phyloP scores from a whole-genome alignment of 30 jellyfish, hydroid and myxozoan genomes.

The Aurelia sp. region DNA sequence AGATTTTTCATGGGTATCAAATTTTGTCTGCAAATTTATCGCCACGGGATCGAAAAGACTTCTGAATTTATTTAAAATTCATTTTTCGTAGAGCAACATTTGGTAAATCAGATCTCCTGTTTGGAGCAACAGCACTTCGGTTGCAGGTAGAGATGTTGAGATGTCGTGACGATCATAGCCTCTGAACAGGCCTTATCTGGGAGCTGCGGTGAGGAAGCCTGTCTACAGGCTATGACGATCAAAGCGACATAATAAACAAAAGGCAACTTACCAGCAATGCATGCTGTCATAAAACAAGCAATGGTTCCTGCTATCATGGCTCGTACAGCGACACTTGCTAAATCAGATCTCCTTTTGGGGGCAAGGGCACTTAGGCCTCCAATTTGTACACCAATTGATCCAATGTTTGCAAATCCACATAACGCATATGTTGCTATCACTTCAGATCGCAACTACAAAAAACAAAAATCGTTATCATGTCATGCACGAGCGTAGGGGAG shows the following conservation, averaged over 20 bases:
- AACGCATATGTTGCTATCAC: slow-evolving; percentile 94
- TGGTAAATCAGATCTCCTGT: slow-evolving; percentile 69
- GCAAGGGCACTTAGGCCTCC: slow-evolving; percentile 96
- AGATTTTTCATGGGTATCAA: too few species aligned
- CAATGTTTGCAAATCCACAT: slow-evolving; percentile 96
- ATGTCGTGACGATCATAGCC: too few species aligned
- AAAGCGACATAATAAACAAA: too few species aligned
- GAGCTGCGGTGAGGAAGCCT: too few species aligned
- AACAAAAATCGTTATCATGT: background rate
- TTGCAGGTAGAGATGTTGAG: too few species aligned
- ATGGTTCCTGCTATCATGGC: slow-evolving; percentile 95
- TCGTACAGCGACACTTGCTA: slow-evolving; percentile 86
- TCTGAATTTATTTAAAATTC: background rate
- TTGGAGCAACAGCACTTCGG: slow-evolving; percentile 79
- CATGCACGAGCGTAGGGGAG: too few species aligned
- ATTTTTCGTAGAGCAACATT: slow-evolving; percentile 81
- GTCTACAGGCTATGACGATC: too few species aligned
- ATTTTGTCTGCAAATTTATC: too few species aligned
- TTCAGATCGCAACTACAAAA: slow-evolving; percentile 86
- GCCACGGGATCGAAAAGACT: too few species aligned
- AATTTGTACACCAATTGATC: slow-evolving; percentile 91
- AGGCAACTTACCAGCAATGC: slow-evolving; percentile 84
- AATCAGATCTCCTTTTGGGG: slow-evolving; percentile 75
- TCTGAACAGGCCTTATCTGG: too few species aligned
- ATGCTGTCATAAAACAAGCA: slow-evolving; percentile 98